These are phyloP conservation scores for Idaea dimidiata DNA, from an alignment of 2,888 invertebrate species.

Conservation along the genomic window DNA sequence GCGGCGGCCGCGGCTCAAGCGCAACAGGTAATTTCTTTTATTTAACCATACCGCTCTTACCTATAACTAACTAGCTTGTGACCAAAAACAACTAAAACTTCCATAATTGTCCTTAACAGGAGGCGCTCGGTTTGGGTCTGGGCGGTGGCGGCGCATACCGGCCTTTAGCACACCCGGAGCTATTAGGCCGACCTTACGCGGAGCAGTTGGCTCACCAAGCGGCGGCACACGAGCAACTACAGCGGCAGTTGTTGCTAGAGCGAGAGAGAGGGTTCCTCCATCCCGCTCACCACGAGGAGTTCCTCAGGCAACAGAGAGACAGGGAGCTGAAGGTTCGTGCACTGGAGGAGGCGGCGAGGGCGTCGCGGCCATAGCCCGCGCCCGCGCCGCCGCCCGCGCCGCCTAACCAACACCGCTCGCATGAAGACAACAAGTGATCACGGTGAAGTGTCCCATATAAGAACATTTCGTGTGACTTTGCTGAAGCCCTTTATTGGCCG, in stretches of 20 bases:
- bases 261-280: slow-evolving; percentile 86
- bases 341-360: slow-evolving; percentile 91
- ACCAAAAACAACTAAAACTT: too few species aligned
- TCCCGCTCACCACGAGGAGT: slow-evolving; percentile 77
- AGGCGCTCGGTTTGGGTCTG: slow-evolving; percentile 71
- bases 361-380: slow-evolving; percentile 64
- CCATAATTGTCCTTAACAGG: slow-evolving; percentile 51
- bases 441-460: slow-evolving; percentile 36
- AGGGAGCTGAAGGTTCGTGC: slow-evolving; percentile 92
- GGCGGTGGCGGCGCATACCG: slow-evolving; percentile 80
- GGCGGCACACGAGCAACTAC: slow-evolving; percentile 92
- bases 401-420: slow-evolving; percentile 21
- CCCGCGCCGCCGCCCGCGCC: slow-evolving; percentile 19
- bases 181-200: slow-evolving; percentile 89
- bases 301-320: slow-evolving; percentile 89
- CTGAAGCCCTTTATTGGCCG: not conserved
- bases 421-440: slow-evolving; percentile 36
- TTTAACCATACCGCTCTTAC: not conserved
- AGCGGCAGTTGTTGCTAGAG: slow-evolving; percentile 91
- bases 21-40: slow-evolving; percentile 62
- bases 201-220: slow-evolving; percentile 90
- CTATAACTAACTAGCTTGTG: too few species aligned
- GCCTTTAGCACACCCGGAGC: slow-evolving; percentile 85
- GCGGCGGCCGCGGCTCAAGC: slow-evolving; percentile 76
- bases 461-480: slow-evolving; percentile 4